A percentile compares a stretch with the other conserved stretches of the same genome.
Evolutionary conservation across 2,797 vertebrate genomes (phyloP).

Genomic region (Bryconaethiops microstoma): DNA sequence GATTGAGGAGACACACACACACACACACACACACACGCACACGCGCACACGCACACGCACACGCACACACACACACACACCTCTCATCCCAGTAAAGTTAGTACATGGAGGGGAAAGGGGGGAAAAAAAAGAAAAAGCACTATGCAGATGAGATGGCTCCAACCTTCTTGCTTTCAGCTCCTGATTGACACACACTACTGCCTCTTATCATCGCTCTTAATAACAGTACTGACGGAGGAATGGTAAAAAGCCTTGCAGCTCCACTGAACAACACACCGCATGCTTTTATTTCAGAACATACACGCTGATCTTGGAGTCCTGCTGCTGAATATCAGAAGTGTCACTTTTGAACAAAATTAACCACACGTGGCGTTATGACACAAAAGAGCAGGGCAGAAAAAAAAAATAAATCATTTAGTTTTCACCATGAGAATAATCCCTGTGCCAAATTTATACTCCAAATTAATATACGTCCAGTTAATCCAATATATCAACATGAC

Average conservation of each 20-base stretch:
- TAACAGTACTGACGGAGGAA: conserved; percentile 45
- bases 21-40: conserved; percentile 35
- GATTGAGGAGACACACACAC: conserved; percentile 49
- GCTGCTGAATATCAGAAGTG: conserved; percentile 19
- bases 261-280: conserved; percentile 28
- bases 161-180: conserved; percentile 35
- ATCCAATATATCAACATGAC: too few relatives aligned
- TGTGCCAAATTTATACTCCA: too few relatives aligned
- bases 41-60: conserved; percentile 45
- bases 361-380: neutral
- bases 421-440: neutral
- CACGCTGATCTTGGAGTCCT: conserved; percentile 35
- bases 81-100: conserved; percentile 54
- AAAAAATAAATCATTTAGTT: neutral
- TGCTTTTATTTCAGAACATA: conserved; percentile 43
- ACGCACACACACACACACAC: conserved; percentile 34
- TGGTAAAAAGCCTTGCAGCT: conserved; percentile 42
- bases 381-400: neutral
- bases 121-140: conserved; percentile 41
- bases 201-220: conserved; percentile 54
- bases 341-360: conserved; percentile 23
- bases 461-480: too few relatives aligned
- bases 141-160: conserved; percentile 57
- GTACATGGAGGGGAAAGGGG: neutral
- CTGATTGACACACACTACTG: conserved; percentile 55